Evolutionary conservation across 2,797 vertebrate genomes (phyloP).

Genomic region (Epinephelus malabaricus): DNA sequence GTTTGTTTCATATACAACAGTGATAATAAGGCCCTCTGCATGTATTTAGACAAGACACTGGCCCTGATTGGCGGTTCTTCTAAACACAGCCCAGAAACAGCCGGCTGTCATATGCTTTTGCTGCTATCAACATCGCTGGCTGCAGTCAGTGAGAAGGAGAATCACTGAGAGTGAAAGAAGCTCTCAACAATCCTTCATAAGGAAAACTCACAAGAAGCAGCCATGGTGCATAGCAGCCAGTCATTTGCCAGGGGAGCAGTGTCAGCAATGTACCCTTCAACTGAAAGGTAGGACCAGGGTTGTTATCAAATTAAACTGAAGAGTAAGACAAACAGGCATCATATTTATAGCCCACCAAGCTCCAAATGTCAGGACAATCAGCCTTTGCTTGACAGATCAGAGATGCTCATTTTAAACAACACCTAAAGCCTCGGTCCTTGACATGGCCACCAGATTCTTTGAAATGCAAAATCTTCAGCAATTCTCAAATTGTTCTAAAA

Average conservation of each 20-base stretch:
- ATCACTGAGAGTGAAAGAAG: slow-evolving; percentile 33
- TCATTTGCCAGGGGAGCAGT: slow-evolving; percentile 48
- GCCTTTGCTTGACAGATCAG: neutral
- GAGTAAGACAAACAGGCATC: slow-evolving; percentile 32
- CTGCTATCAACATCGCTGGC: slow-evolving; percentile 23
- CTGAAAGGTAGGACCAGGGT: neutral
- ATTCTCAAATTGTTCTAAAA: too few species aligned
- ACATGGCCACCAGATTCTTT: too few species aligned
- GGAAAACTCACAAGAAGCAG: slow-evolving; percentile 19
- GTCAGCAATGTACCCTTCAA: slow-evolving; percentile 18
- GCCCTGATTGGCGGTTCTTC: slow-evolving; percentile 59
- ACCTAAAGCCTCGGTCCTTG: neutral
- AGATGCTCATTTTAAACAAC: neutral
- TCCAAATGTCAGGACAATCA: slow-evolving; percentile 21
- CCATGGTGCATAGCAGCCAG: slow-evolving; percentile 39
- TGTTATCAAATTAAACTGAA: slow-evolving; percentile 34
- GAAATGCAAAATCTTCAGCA: too few species aligned
- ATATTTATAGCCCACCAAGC: slow-evolving; percentile 20
- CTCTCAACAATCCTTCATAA: slow-evolving; percentile 57
- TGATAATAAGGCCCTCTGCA: slow-evolving; percentile 65
- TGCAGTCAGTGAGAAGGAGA: slow-evolving; percentile 31
- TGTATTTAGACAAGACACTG: slow-evolving; percentile 56
- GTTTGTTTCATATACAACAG: slow-evolving; percentile 51
- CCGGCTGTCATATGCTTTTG: slow-evolving; percentile 52
- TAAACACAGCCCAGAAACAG: slow-evolving; percentile 56